These are phyloP conservation scores for Podarcis cretensis DNA, from an alignment of 2,113 vertebrate species.

Conservation along the genomic window DNA sequence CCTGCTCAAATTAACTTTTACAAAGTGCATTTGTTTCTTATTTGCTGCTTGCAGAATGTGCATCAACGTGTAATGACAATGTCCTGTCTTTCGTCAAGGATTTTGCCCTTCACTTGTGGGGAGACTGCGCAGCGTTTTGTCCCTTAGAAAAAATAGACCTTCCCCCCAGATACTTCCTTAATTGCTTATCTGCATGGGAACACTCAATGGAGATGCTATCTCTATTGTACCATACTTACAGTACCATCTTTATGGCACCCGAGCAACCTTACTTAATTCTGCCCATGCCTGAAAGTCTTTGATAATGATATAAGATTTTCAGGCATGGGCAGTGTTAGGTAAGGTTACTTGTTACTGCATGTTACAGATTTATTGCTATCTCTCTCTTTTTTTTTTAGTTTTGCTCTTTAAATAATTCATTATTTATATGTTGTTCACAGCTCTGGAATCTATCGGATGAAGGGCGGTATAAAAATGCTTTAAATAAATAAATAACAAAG, in stretches of 20 bases:
- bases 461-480: neutral
- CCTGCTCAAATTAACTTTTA: neutral
- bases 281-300: neutral
- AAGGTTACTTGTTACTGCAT: neutral
- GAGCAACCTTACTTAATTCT: neutral
- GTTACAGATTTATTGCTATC: neutral
- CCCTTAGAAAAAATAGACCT: neutral
- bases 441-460: neutral
- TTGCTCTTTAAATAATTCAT: neutral
- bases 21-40: neutral
- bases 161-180: too few species aligned
- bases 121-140: neutral
- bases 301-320: neutral
- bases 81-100: neutral
- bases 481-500: neutral
- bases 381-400: neutral
- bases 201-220: neutral
- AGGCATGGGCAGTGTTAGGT: neutral
- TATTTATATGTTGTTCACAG: neutral
- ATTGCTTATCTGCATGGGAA: neutral
- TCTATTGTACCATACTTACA: neutral
- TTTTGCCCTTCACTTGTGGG: neutral
- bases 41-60: neutral
- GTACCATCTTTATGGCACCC: neutral
- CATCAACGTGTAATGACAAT: neutral